These are phyloP conservation scores for Endotricha flammealis DNA, from an alignment of 2,888 invertebrate species.

Conservation along the genomic window DNA sequence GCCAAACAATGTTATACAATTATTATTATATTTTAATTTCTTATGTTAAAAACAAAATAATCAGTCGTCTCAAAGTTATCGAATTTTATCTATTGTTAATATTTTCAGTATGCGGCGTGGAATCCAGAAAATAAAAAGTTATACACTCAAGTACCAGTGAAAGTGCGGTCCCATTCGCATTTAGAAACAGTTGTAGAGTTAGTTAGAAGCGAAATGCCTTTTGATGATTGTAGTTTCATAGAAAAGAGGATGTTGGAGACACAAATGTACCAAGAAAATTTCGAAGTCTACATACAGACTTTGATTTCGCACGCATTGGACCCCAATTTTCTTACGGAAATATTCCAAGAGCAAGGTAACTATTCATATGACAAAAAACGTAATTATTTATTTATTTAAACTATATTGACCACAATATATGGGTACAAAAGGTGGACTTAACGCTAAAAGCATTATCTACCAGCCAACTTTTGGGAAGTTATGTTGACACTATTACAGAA, in stretches of 20 bases:
- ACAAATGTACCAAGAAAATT: slow-evolving; percentile 89
- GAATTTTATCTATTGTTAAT: too few species aligned
- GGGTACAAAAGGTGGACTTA: too few species aligned
- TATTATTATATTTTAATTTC: too few species aligned
- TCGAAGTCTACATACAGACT: slow-evolving; percentile 94
- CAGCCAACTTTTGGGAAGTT: too few species aligned
- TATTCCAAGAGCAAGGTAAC: slow-evolving; percentile 92
- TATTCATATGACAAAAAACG: too few species aligned
- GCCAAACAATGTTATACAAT: too few species aligned
- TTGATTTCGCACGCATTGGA: slow-evolving; percentile 93
- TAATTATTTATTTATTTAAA: too few species aligned
- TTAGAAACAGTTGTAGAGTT: slow-evolving; percentile 89
- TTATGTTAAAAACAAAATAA: too few species aligned
- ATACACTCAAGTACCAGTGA: slow-evolving; percentile 88
- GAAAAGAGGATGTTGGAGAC: slow-evolving; percentile 87
- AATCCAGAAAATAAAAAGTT: slow-evolving; percentile 88
- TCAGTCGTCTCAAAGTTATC: too few species aligned
- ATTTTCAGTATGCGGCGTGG: slow-evolving; percentile 89
- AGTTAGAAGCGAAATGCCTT: slow-evolving; percentile 83
- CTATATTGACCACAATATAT: too few species aligned
- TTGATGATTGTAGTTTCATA: slow-evolving; percentile 84
- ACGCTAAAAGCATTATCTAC: too few species aligned
- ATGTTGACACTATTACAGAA: too few species aligned
- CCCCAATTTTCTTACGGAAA: slow-evolving; percentile 92
- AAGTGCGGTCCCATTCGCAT: slow-evolving; percentile 85